Evolutionary conservation across 2,888 invertebrate species (phyloP).

Genomic region (Camponotus fellah): DNA sequence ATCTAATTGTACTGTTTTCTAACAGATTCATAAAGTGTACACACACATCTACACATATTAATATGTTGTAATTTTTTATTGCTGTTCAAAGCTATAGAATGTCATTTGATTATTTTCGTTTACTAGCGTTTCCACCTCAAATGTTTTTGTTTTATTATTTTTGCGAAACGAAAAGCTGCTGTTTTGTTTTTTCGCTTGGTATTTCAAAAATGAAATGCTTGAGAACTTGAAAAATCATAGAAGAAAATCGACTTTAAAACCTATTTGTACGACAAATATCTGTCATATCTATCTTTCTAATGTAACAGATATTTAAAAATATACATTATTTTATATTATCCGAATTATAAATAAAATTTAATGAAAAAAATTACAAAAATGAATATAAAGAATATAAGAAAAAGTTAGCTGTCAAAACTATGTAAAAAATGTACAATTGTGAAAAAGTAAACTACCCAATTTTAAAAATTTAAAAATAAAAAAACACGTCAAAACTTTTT

Average conservation of each 20-base stretch:
- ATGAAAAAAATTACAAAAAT: too few relatives aligned
- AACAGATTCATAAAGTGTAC: constrained; percentile 43
- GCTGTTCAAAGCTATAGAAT: background rate
- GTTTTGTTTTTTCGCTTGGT: constrained; percentile 63
- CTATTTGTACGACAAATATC: constrained; percentile 50
- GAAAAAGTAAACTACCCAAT: background rate
- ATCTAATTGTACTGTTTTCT: constrained; percentile 35
- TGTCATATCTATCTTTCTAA: constrained; percentile 47
- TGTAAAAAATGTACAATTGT: too few relatives aligned
- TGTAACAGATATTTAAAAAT: constrained; percentile 38
- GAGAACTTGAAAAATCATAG: constrained; percentile 15
- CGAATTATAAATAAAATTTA: too few relatives aligned
- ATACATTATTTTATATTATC: constrained; percentile 44
- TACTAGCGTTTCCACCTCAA: constrained; percentile 59
- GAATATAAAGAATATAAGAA: too few relatives aligned
- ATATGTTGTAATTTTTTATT: constrained; percentile 13
- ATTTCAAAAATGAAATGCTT: constrained; percentile 49
- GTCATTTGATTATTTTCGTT: constrained; percentile 59
- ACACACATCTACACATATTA: too few relatives aligned
- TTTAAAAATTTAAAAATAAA: background rate
- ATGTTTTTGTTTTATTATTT: constrained; percentile 64
- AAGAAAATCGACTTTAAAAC: constrained; percentile 70
- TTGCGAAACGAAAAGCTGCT: constrained; percentile 62
- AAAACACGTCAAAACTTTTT: background rate
- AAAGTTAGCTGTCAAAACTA: too few relatives aligned